Conservation (phyloP, 2,888 invertebrate species). For the Macrosoma leucophasiata region DNA sequence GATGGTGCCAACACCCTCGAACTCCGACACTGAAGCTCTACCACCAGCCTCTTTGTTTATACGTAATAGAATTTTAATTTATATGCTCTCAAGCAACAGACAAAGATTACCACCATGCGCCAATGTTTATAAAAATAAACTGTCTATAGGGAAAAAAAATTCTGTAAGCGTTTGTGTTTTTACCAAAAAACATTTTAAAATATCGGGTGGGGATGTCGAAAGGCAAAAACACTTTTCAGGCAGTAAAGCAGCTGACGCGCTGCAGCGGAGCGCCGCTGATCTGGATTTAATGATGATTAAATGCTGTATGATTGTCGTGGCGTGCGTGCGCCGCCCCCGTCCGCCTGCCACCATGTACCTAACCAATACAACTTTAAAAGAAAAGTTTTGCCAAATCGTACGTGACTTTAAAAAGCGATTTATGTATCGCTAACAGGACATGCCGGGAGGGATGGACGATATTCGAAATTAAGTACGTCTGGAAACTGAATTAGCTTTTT, state of each 20-base stretch:
- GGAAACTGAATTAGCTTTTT: too few relatives aligned
- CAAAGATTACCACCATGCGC: too few relatives aligned
- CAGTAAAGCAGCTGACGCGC: slow-evolving; percentile 57
- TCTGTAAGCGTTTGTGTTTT: slow-evolving; percentile 35
- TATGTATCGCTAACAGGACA: too few relatives aligned
- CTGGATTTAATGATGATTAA: slow-evolving; percentile 73
- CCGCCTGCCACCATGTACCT: slow-evolving; percentile 18
- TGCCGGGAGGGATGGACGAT: too few relatives aligned
- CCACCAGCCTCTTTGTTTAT: too few relatives aligned
- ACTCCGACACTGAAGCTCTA: too few relatives aligned
- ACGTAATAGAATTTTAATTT: too few relatives aligned
- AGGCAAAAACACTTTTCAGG: slow-evolving; percentile 49
- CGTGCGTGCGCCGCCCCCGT: slow-evolving; percentile 37
- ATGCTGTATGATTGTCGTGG: slow-evolving; percentile 64
- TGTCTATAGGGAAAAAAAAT: too few relatives aligned
- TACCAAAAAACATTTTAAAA: slow-evolving; percentile 14
- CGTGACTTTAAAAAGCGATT: background rate
- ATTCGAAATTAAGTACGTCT: too few relatives aligned
- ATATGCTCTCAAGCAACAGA: too few relatives aligned
- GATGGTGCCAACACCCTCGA: too few relatives aligned
- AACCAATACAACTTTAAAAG: slow-evolving; percentile 21
- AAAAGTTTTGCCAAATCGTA: slow-evolving; percentile 21
- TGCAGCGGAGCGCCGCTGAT: slow-evolving; percentile 56
- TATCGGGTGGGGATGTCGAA: slow-evolving; percentile 1
- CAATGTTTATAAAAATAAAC: too few relatives aligned